Evolutionary conservation across 2,113 vertebrate genomes (phyloP), one percentile per base, ranked within the genome.

Genomic region (Myiozetetes cayanensis): DNA sequence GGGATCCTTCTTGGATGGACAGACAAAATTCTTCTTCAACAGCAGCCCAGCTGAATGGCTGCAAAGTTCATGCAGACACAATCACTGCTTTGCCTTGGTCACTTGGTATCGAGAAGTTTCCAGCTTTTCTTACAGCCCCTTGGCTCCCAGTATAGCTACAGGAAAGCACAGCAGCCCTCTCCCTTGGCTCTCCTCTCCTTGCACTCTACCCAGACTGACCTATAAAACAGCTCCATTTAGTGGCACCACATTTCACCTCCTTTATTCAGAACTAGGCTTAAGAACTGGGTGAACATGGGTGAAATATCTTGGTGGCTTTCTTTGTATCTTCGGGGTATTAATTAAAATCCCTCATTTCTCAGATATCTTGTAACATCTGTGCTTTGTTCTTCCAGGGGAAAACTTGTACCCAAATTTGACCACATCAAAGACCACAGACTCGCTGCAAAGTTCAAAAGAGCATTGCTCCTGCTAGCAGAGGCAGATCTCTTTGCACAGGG

Each of bases 321-420:
- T 73, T 73, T 22, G 3, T 47, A 50, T 94, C 59, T 83, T 93
- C 55, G 24, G 86, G 39, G 68, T 71, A 88, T 81, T 67, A 77
- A 92, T 92, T 87, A 86, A 92, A 88, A 76, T 7, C 68, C 63
- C 79, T 89, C 18, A 44, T 84, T 95, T 90, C 68, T 63, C 83
- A 77, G 86, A 14, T 78, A 44, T 35, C 76, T 59, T 63, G 55
- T 74, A 92, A 80, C 59, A 63, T 86, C 73, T 63, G 30, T n/a
- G 65, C 72, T 90, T 94, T 81, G 46, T 59, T 93, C 83, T 90
- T 94, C 76, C 89, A 91, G 70, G 39, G 61, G 13, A 65, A 92
- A 84, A 61, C 70, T 87, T 1, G 0, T 75, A 85, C 70, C 43
- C 68, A 56, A 52, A 89, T 56, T 2, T 65, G 70, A 87, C 89